Evolutionary conservation across 2,797 vertebrate genomes (phyloP).

Genomic region (Phoeniculus purpureus): DNA sequence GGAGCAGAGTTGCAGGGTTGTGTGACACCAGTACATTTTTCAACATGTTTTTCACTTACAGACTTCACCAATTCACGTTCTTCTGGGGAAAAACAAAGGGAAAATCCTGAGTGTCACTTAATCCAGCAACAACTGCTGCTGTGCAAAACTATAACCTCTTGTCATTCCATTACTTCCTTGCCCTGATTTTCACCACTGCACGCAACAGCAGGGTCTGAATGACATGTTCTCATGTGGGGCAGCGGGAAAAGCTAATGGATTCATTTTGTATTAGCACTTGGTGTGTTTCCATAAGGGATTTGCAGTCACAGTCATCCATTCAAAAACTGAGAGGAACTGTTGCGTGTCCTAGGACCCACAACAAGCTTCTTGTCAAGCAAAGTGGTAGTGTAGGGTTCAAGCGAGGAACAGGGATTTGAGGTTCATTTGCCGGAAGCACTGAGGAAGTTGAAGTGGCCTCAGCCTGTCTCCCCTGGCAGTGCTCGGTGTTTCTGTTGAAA

Average conservation of each 20-base stretch:
- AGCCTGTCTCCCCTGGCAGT: neutral
- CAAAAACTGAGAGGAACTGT: neutral
- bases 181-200: neutral
- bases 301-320: neutral
- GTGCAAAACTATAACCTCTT: neutral
- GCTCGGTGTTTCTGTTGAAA: neutral
- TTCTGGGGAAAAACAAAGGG: neutral
- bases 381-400: neutral
- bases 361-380: too few relatives aligned
- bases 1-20: neutral
- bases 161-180: neutral
- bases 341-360: neutral
- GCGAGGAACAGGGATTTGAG: neutral
- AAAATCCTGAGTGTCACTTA: neutral
- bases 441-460: neutral
- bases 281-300: neutral
- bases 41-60: neutral
- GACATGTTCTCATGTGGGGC: neutral
- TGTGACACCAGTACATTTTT: neutral
- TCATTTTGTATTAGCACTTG: neutral
- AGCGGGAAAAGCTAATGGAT: conserved; percentile 3
- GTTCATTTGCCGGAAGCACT: neutral
- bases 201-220: neutral
- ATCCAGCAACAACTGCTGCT: neutral
- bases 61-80: neutral